phyloP scores from a whole-genome alignment of 2,888 invertebrate genomes.

The Uloborus plumipes region DNA sequence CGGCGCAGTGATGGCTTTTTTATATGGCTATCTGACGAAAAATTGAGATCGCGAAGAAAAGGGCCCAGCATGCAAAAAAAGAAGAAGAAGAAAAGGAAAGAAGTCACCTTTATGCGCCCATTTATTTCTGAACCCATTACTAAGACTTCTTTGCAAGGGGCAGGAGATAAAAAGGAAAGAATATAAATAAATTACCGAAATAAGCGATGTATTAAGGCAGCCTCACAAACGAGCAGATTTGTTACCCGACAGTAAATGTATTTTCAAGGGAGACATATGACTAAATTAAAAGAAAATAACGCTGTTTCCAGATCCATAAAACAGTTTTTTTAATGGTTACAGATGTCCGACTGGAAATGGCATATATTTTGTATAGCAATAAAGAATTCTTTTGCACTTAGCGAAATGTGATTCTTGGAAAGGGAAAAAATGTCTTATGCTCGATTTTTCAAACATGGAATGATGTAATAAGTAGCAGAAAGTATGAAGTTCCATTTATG shows the following conservation, averaged over 20 bases:
- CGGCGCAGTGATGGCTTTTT: conserved; percentile 35
- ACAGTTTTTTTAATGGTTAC: conserved; percentile 22
- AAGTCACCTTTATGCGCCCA: conserved; percentile 12
- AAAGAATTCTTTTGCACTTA: too few relatives aligned
- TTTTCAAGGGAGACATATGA: conserved; percentile 33
- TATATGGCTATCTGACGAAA: conserved; percentile 34
- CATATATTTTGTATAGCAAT: not conserved
- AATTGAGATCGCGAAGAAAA: conserved; percentile 29
- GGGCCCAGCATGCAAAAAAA: not conserved
- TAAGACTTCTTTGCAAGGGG: not conserved
- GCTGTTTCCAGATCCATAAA: not conserved
- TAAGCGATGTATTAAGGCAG: conserved; percentile 45
- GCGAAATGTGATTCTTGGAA: too few relatives aligned
- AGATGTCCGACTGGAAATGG: conserved; percentile 15
- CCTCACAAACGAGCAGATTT: conserved; percentile 37
- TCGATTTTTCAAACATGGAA: too few relatives aligned
- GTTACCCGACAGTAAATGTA: conserved; percentile 33
- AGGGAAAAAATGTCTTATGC: too few relatives aligned
- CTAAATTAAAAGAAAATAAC: conserved; percentile 33
- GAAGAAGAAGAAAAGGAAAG: conserved; percentile 8
- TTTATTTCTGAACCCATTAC: conserved; percentile 43
- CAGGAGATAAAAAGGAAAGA: conserved; percentile 25
- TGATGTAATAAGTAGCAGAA: too few relatives aligned
- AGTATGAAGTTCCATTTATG: too few relatives aligned
- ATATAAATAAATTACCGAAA: conserved; percentile 54